Evolutionary conservation across 2,113 vertebrate genomes (phyloP).

Genomic region (Sialia sialis): DNA sequence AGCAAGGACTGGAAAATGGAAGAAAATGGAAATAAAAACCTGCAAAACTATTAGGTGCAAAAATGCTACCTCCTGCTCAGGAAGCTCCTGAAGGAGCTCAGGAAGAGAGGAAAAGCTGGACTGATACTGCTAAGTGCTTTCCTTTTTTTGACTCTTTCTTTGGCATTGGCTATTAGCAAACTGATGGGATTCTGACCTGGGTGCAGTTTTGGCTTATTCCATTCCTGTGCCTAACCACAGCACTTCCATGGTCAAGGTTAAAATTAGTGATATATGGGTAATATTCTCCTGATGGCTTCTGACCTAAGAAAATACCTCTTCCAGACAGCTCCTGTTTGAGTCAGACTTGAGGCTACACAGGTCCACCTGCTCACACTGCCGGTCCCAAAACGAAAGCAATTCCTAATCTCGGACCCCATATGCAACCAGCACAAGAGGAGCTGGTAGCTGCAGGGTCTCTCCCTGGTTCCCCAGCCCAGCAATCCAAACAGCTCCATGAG

Average conservation of each 20-base stretch:
- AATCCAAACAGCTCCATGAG: not conserved
- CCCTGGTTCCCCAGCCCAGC: not conserved
- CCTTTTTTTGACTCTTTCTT: not conserved
- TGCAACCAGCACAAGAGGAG: not conserved
- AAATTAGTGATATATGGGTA: not conserved
- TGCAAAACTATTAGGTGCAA: not conserved
- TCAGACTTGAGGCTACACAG: not conserved
- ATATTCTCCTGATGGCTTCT: not conserved
- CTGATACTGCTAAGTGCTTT: not conserved
- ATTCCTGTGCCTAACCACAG: not conserved
- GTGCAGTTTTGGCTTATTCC: not conserved
- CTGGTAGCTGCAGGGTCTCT: not conserved
- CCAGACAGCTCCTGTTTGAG: not conserved
- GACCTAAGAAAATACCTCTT: not conserved
- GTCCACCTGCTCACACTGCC: not conserved
- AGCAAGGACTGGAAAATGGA: not conserved
- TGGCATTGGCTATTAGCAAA: not conserved
- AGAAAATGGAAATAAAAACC: not conserved
- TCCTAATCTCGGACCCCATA: not conserved
- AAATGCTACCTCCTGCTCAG: not conserved
- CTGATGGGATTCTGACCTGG: not conserved
- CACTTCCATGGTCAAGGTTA: not conserved
- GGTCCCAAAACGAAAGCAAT: not conserved
- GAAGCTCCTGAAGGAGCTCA: not conserved
- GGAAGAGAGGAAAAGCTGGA: not conserved